Evolutionary conservation across 2,888 invertebrate species (phyloP), one percentile per base, ranked within the genome.

Genomic region (Synanthedon myopaeformis): DNA sequence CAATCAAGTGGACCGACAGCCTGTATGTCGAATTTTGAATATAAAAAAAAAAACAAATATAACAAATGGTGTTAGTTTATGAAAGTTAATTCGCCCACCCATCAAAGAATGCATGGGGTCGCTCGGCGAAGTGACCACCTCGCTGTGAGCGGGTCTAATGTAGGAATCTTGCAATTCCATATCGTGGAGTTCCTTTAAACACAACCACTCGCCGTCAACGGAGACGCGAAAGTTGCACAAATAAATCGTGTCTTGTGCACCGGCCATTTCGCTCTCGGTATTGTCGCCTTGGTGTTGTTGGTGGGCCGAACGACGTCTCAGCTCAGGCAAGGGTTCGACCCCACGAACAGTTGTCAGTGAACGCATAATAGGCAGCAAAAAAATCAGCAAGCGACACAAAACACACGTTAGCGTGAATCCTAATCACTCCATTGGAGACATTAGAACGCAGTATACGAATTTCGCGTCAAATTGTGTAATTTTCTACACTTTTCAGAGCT

Each of bases 181-280:
- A 80, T 98, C 97, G 68, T 96, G 95, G 57, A 98, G 88, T 79
- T 98, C 97, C 77, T 96, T 95, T 55, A 98, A 88, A 76, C 98
- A 98, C 56, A 98, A 89, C 98, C 98, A 98, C 79, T 98, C 98
- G 57, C 98, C 98, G 72, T 98, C 97, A 49, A 98, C 98, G 53
- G 97, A 97, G 5, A 98, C 98, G 55, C 98, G 94, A 82, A 98
- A 98, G 81, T 98, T 98, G 89, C 98, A 98, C 79, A 98, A 87
- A 85, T 98, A 98, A 70, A 98, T 97, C 55, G 97, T 98, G 79
- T 98, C 97, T 84, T 97, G 96, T 51, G 96, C 97, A 65, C 95
- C 95, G 66, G 93, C 92, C 91, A 93, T 92, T 67, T 93, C 93
- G 70, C 72, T 80, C 74, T 88, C 86, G 51, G 82, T 67, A 59